Evolutionary conservation across 2,797 vertebrate species (phyloP), one percentile per base, ranked within the genome.

Genomic region (Smutsia temminckii): DNA sequence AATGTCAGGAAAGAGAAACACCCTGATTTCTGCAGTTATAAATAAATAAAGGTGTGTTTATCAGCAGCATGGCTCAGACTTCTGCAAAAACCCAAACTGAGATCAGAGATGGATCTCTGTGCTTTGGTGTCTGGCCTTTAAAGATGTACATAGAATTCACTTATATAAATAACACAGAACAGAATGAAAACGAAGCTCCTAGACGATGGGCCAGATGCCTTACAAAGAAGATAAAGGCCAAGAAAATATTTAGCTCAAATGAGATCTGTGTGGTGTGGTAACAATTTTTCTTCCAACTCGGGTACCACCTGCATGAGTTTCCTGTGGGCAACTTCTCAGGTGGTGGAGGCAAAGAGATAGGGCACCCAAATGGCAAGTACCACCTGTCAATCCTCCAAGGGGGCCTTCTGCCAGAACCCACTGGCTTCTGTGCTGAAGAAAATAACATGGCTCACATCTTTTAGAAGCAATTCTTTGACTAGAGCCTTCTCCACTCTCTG

Each of bases 1-100:
- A 25, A 1, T 17, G 2, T 51, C 40, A 18, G 7, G 7, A 8
- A 11, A 69, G 7, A 17, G 32, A 64, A 6, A 32, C 6, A 8
- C 5, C 1, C 27, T 1, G 27, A 37, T 32, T 27, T 14, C 1
- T 34, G 14, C 0, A 0, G 1, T 6, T 13, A 11, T 53, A 21
- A 40, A 12, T 49, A 34, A 46, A 23, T 5, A 5, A 27, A 63
- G 16, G 55, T 18, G 18, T 34, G 75, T 14, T 3, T 51, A 12
- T 40, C 1, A 40, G 53, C 42, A 74, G 16, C 5, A 12, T 5
- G 20, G 17, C 49, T 75, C 7, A 34, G 32, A 4, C 20, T 5
- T 13, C 32, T 46, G 46, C 18, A 13, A 14, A 75, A 63, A 32
- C 29, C 72, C 18, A 53, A 51, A 12, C 61, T 25, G 14, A 34